Conservation (phyloP, 2,888 invertebrate genomes). For the Ophioninae sp. region DNA sequence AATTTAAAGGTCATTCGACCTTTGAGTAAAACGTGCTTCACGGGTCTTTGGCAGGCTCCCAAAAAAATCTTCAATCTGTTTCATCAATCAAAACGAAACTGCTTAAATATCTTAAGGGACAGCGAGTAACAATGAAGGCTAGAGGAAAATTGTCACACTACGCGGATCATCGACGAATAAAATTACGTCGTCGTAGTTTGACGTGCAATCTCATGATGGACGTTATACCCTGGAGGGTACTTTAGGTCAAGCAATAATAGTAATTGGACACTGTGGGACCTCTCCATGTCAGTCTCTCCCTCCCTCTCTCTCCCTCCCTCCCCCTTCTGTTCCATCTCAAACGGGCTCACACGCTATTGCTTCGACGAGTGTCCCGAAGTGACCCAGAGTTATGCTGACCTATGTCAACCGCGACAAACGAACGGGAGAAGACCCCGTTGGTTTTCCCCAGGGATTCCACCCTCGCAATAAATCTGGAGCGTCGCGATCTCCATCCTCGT, state of each 20-base stretch:
- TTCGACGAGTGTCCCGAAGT: slow-evolving; percentile 65
- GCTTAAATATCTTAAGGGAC: not conserved
- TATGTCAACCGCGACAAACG: slow-evolving; percentile 21
- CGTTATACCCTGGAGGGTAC: slow-evolving; percentile 44
- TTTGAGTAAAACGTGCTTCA: not conserved
- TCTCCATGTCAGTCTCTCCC: slow-evolving; percentile 11
- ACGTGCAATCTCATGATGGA: slow-evolving; percentile 27
- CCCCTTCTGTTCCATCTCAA: not conserved
- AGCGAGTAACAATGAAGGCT: not conserved
- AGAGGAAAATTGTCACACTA: not conserved
- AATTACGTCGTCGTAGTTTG: slow-evolving; percentile 22
- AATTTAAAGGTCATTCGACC: not conserved
- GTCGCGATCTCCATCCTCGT: not conserved
- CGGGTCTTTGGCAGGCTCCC: not conserved
- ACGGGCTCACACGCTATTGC: slow-evolving; percentile 1
- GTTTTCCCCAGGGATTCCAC: slow-evolving; percentile 40
- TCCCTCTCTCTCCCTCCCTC: slow-evolving; percentile 22
- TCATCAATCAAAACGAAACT: not conserved
- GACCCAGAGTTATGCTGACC: slow-evolving; percentile 69
- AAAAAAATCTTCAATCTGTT: not conserved
- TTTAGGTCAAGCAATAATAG: slow-evolving; percentile 33
- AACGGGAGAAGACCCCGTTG: slow-evolving; percentile 27
- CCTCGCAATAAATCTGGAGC: not conserved
- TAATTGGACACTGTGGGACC: slow-evolving; percentile 15
- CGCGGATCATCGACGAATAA: slow-evolving; percentile 2